Evolutionary conservation across 2,888 invertebrate genomes (phyloP).

Genomic region (Busseola fusca): DNA sequence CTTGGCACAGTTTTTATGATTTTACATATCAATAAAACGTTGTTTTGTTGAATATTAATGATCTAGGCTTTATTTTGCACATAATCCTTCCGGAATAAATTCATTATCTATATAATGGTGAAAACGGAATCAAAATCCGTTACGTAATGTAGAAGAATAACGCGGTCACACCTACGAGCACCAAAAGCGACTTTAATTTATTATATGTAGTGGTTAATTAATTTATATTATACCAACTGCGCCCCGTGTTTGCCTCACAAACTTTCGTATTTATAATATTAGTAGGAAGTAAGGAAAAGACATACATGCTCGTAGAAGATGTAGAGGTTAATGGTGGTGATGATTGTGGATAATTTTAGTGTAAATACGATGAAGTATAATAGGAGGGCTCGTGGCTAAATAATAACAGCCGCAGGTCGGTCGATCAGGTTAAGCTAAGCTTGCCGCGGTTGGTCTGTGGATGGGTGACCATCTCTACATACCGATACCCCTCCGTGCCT

Average conservation of each 20-base stretch:
- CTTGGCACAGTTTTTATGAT: too few relatives aligned
- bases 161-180: background rate
- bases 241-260: too few relatives aligned
- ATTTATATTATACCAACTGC: too few relatives aligned
- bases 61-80: background rate
- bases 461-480: too few relatives aligned
- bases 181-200: too few relatives aligned
- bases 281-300: background rate
- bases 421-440: too few relatives aligned
- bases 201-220: too few relatives aligned
- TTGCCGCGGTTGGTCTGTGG: too few relatives aligned
- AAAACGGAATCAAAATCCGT: background rate
- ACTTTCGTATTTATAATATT: too few relatives aligned
- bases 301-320: background rate
- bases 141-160: background rate
- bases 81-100: background rate
- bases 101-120: background rate
- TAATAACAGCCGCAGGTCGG: too few relatives aligned
- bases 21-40: background rate
- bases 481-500: too few relatives aligned
- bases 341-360: background rate
- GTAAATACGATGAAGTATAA: background rate
- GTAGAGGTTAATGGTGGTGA: background rate
- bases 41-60: background rate
- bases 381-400: too few relatives aligned